These are phyloP conservation scores for Callionymus lyra DNA, from an alignment of 2,113 vertebrate genomes.

Conservation along the genomic window DNA sequence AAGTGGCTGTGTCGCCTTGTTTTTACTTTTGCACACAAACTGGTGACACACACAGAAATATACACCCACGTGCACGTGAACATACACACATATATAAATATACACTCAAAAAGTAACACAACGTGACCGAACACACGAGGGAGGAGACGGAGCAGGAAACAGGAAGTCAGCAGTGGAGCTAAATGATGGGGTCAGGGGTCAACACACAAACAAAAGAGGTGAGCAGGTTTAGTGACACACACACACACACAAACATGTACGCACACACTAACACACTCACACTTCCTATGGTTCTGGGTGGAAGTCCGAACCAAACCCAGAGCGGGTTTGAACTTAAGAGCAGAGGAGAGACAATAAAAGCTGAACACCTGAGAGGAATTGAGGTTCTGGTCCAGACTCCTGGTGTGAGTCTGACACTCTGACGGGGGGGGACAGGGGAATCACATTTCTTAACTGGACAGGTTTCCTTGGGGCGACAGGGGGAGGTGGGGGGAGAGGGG, in stretches of 20 bases:
- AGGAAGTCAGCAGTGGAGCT: constrained; percentile 1
- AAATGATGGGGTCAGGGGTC: constrained; percentile 1
- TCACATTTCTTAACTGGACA: constrained; percentile 50
- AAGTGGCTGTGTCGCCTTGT: too few species aligned
- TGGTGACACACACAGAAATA: not conserved
- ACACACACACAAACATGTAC: not conserved
- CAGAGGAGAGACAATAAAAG: not conserved
- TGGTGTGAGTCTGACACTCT: constrained; percentile 9
- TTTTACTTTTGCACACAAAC: not conserved
- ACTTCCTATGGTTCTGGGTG: not conserved
- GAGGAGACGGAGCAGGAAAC: not conserved
- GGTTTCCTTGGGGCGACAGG: constrained; percentile 29
- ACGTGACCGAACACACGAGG: not conserved
- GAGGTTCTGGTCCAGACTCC: constrained; percentile 12
- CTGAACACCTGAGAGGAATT: not conserved
- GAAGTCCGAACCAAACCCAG: not conserved
- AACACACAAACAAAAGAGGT: constrained; percentile 1
- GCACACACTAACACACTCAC: not conserved
- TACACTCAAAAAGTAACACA: too few species aligned
- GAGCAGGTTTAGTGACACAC: not conserved
- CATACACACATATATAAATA: not conserved
- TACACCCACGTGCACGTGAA: not conserved
- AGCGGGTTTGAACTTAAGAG: not conserved
- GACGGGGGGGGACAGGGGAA: constrained; percentile 10
- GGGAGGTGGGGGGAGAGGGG: not conserved